phyloP scores from a whole-genome alignment of 2,113 vertebrate genomes.

The Platysteira castanea region DNA sequence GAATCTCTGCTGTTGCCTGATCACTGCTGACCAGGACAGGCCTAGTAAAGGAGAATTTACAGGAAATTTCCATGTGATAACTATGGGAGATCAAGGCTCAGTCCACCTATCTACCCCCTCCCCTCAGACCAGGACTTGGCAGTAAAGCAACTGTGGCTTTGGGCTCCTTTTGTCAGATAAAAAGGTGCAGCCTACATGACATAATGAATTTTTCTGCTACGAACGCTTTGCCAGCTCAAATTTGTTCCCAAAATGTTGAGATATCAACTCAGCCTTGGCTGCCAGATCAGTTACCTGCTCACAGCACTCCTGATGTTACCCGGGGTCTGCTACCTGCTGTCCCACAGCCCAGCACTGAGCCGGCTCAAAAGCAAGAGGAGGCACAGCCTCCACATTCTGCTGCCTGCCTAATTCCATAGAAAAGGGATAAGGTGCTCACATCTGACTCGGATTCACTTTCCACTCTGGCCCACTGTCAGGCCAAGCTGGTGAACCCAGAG shows the following conservation, averaged over 20 bases:
- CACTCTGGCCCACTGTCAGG: background rate
- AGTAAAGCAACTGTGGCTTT: background rate
- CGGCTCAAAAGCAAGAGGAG: background rate
- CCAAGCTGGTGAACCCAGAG: background rate
- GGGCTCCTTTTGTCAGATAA: background rate
- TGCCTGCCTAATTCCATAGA: background rate
- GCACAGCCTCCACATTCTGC: background rate
- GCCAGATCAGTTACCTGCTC: background rate
- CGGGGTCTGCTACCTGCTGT: background rate
- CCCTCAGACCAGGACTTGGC: background rate
- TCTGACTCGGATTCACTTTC: background rate
- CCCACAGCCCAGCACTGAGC: background rate
- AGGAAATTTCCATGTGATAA: background rate
- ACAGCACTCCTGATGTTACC: background rate
- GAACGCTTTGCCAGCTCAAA: background rate
- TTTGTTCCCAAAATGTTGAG: background rate
- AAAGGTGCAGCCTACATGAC: background rate
- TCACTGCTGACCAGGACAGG: background rate
- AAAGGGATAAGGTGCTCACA: background rate
- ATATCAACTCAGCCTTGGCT: background rate
- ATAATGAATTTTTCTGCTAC: background rate
- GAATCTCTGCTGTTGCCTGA: background rate
- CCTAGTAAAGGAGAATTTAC: background rate
- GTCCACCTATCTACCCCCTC: background rate
- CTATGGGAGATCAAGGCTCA: background rate